Evolutionary conservation across 2,888 invertebrate genomes (phyloP).

Genomic region (Sarcophaga variegata): DNA sequence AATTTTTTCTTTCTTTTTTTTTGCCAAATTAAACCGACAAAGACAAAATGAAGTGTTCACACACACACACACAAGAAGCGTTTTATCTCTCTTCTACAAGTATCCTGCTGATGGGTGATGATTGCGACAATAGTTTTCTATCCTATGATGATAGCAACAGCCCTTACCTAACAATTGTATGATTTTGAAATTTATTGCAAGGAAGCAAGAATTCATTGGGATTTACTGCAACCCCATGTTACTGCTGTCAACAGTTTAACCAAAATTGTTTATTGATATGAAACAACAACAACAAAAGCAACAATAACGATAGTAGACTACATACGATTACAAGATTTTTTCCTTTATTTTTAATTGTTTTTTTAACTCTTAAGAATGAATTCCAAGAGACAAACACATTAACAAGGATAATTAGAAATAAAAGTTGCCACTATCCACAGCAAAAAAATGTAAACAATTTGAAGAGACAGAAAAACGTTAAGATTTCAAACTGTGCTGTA

Average conservation of each 20-base stretch:
- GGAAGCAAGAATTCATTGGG: not conserved
- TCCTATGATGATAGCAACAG: conserved; percentile 27
- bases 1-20: no score
- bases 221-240: conserved; percentile 47
- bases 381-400: not conserved
- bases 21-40: conserved; percentile 63
- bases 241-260: conserved; percentile 60
- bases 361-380: conserved; percentile 46
- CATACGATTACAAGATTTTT: conserved; percentile 45
- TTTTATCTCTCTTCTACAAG: conserved; percentile 41
- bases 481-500: conserved; percentile 67
- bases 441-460: conserved; percentile 33
- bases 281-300: conserved; percentile 24
- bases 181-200: not conserved
- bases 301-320: conserved; percentile 26
- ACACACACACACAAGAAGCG: conserved; percentile 65
- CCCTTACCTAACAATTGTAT: conserved; percentile 63
- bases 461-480: conserved; percentile 51
- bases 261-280: conserved; percentile 52
- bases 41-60: conserved; percentile 59
- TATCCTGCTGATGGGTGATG: conserved; percentile 34
- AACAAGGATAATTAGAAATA: conserved; percentile 33
- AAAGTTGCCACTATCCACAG: conserved; percentile 30
- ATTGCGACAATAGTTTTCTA: conserved; percentile 50
- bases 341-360: conserved; percentile 11